Evolutionary conservation across 2,888 invertebrate species (phyloP).

Genomic region (Epirrhoe tristata): DNA sequence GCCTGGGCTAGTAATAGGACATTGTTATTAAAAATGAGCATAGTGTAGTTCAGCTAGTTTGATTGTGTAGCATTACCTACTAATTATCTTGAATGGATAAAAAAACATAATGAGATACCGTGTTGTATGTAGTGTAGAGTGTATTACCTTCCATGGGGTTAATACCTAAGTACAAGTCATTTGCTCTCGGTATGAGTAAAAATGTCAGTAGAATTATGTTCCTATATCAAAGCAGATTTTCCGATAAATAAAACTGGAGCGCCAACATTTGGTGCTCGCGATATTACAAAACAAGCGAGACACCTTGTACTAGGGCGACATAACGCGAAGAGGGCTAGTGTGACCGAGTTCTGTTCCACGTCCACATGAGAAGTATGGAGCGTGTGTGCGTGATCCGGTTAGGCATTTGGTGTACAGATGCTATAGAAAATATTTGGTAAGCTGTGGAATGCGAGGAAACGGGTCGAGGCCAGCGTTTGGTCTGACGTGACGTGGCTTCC

Average conservation of each 20-base stretch:
- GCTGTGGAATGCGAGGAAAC: conserved; percentile 46
- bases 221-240: background rate
- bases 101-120: too few species aligned
- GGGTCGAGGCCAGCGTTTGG: conserved; percentile 57
- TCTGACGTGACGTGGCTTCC: conserved; percentile 34
- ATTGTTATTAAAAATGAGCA: too few species aligned
- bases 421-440: conserved; percentile 19
- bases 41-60: too few species aligned
- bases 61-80: too few species aligned
- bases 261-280: conserved; percentile 23
- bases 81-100: too few species aligned
- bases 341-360: conserved; percentile 46
- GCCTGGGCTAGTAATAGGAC: too few species aligned
- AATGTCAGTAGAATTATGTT: too few species aligned
- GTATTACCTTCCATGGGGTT: too few species aligned
- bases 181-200: too few species aligned
- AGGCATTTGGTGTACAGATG: conserved; percentile 41
- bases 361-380: conserved; percentile 32
- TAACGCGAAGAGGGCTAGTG: conserved; percentile 37
- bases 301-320: conserved; percentile 37
- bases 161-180: too few species aligned
- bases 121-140: too few species aligned
- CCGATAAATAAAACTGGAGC: background rate
- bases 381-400: conserved; percentile 61
- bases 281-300: conserved; percentile 42